These are phyloP conservation scores for Batillaria attramentaria DNA, from an alignment of 1,140 invertebrate genomes.

Conservation along the genomic window DNA sequence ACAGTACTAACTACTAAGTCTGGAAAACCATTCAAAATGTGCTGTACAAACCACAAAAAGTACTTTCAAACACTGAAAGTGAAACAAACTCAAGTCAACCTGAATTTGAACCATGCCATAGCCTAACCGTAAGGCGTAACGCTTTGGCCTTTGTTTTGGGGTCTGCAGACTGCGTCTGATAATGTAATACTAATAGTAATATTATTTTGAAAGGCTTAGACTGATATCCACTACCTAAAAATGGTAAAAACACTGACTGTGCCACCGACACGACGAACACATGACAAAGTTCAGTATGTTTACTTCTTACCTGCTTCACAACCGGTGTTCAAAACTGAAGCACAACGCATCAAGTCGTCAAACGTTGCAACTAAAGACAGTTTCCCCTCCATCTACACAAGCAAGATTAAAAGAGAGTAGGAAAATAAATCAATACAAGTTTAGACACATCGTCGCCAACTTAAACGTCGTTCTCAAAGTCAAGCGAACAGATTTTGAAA, in stretches of 20 bases:
- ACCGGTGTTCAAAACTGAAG: conserved; percentile 58
- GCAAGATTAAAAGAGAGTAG: not conserved
- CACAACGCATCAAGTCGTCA: conserved; percentile 70
- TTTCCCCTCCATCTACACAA: conserved; percentile 53
- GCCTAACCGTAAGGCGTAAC: no score
- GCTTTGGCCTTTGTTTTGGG: no score
- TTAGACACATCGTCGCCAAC: no score
- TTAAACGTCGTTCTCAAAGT: not conserved
- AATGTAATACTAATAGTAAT: no score
- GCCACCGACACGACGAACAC: not conserved
- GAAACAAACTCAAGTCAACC: not conserved
- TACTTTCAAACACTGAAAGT: not conserved
- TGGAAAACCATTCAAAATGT: not conserved
- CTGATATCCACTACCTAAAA: no score
- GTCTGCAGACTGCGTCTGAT: no score
- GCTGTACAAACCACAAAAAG: not conserved
- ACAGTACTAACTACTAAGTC: no score
- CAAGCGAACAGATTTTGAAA: not conserved
- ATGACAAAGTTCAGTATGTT: no score
- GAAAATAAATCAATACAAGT: no score
- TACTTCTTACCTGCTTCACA: conserved; percentile 66
- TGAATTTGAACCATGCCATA: not conserved
- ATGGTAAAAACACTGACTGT: no score
- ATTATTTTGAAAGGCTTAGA: no score
- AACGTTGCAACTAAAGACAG: conserved; percentile 69